These are phyloP conservation scores for Clostera curtula DNA, from an alignment of 2,888 invertebrate genomes.

Conservation along the genomic window DNA sequence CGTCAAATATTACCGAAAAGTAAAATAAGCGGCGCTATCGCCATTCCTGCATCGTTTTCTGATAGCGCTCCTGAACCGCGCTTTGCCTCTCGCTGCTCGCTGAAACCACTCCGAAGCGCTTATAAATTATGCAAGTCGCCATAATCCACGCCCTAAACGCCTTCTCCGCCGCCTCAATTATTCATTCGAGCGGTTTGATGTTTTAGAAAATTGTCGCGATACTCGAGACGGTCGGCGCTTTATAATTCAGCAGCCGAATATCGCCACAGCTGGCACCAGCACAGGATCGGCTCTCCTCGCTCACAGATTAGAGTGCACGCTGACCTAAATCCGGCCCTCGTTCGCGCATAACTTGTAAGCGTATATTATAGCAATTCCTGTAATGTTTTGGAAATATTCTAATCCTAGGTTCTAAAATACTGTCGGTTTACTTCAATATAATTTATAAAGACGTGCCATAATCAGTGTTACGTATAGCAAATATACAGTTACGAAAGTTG, in stretches of 20 bases:
- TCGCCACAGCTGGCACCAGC: conserved; percentile 46
- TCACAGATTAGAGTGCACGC: conserved; percentile 22
- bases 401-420: too few species aligned
- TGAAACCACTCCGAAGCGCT: conserved; percentile 55
- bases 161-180: conserved; percentile 67
- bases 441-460: too few species aligned
- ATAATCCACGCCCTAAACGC: conserved; percentile 72
- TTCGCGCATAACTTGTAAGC: conserved; percentile 8
- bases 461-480: too few species aligned
- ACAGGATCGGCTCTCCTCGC: conserved; percentile 21
- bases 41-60: conserved; percentile 60
- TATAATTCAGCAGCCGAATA: conserved; percentile 57
- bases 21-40: too few species aligned
- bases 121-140: conserved; percentile 72
- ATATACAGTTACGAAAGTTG: too few species aligned
- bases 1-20: too few species aligned
- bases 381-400: too few species aligned
- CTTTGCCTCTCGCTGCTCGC: conserved; percentile 40
- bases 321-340: conserved; percentile 16
- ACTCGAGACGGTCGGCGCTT: conserved; percentile 54
- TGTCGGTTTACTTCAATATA: too few species aligned
- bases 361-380: conserved; percentile 3
- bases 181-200: conserved; percentile 71
- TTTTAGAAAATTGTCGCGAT: conserved; percentile 71
- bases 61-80: conserved; percentile 33